Evolutionary conservation across 2,797 vertebrate species (phyloP).

Genomic region (Triplophysa bombifrons): DNA sequence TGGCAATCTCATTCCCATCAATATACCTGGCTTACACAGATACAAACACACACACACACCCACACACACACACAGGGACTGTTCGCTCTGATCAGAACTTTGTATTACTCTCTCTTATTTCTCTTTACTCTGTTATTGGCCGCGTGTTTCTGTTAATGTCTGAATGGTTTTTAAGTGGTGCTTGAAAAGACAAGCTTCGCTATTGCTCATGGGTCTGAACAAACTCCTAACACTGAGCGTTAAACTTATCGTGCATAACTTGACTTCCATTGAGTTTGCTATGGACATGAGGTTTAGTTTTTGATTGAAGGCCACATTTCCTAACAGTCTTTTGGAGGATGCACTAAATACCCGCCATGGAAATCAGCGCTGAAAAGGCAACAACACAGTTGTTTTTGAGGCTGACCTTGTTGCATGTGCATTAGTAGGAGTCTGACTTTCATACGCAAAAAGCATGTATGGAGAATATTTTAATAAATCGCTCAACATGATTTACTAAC

Average conservation of each 20-base stretch:
- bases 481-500: too few species aligned
- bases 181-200: background rate
- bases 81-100: conserved; percentile 16
- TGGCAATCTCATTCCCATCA: conserved; percentile 35
- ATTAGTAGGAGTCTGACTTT: too few species aligned
- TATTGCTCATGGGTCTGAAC: background rate
- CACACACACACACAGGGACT: background rate
- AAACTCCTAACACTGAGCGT: background rate
- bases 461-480: too few species aligned
- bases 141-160: conserved; percentile 17
- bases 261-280: background rate
- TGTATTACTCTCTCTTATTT: conserved; percentile 16
- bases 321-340: too few species aligned
- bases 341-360: too few species aligned
- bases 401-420: too few species aligned
- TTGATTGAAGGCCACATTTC: too few species aligned
- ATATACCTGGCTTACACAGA: background rate
- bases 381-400: too few species aligned
- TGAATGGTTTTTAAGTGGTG: conserved; percentile 10
- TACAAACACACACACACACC: background rate
- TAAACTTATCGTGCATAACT: background rate
- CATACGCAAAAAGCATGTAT: too few species aligned
- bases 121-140: conserved; percentile 8
- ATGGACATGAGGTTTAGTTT: background rate
- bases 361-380: too few species aligned